Base-by-base conservation (phyloP, 2,888 invertebrate species). In the Drosophila merina region DNA sequence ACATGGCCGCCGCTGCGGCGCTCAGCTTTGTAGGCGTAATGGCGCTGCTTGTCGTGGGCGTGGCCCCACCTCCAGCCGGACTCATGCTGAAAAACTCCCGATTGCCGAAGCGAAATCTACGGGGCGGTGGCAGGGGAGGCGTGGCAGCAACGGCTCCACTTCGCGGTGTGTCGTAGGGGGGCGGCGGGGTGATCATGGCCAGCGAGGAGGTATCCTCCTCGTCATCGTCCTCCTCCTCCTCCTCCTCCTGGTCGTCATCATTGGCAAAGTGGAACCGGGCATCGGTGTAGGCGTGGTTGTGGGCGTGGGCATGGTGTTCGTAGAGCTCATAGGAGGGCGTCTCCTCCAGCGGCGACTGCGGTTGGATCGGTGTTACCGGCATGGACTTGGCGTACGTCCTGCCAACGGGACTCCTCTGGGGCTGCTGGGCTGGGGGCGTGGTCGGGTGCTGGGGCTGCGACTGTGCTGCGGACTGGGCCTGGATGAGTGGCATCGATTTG, bases 401-500 rank as follows among this genome's bases (percentile, higher is more conserved):
- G 70, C 58, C 36, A 14, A 47, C 12, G 4, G 66, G 52, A 20
- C 47, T 66, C n/a, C 31, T 28, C 28, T 44, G 10, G 3, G 40
- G 57, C 31, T 57, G 68, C 44, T 68, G 77, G 42, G 50, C 44
- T 40, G 49, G 28, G 9, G 38, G 26, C 12, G 26, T 31, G 26
- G 42, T 30, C 31, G 26, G 47, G n/a, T 45, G 55, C 42, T 33
- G 69, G 38, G 44, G 55, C 38, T 47, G 45, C 26, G 56, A 48
- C 4, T 58, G 71, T 59, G 81, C 77, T 78, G 79, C 76, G 72
- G 77, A 76, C 79, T 79, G 69, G 72, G 88, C 79, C 87, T 89
- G 88, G 76, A 91, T 91, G 85, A 90, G 88, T 84, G 91, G 91
- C 91, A 91, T 91, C 81, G 91, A 91, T 91, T 91, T 91, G 79